A percentile compares a stretch with the other conserved stretches of the same genome.
Conservation (phyloP, 1,140 invertebrate species). For the Heliconius eleuchia region DNA sequence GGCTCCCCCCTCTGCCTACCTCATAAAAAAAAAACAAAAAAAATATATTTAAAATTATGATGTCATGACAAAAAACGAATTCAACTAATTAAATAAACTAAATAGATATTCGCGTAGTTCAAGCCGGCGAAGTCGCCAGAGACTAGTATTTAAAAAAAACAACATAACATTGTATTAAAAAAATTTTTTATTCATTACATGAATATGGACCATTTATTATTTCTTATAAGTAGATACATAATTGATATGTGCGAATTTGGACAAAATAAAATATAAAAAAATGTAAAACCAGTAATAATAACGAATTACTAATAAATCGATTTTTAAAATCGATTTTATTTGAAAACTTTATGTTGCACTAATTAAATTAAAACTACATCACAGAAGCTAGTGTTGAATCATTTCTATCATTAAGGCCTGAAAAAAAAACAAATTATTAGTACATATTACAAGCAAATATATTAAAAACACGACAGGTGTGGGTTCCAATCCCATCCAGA, state of each 20-base stretch:
- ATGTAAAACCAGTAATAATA: neutral
- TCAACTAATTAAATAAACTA: too few species aligned
- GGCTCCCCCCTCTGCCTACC: too few species aligned
- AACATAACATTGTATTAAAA: neutral
- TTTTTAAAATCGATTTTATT: neutral
- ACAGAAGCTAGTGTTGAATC: neutral
- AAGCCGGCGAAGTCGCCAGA: too few species aligned
- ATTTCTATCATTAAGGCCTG: constrained; percentile 1
- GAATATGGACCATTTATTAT: neutral
- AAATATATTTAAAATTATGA: too few species aligned
- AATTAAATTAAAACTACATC: neutral
- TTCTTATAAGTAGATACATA: neutral
- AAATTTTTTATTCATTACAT: neutral
- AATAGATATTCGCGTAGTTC: too few species aligned
- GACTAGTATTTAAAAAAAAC: neutral
- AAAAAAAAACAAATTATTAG: neutral
- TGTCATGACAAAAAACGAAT: too few species aligned
- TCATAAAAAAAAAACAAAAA: too few species aligned
- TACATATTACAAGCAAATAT: neutral
- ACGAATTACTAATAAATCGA: neutral
- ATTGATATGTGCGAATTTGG: neutral
- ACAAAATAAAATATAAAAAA: neutral
- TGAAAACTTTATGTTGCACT: neutral
- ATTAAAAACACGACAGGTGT: too few species aligned
- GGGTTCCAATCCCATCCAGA: too few species aligned